These are phyloP conservation scores for Pomacea canaliculata DNA, from an alignment of 2,888 invertebrate genomes.

Conservation along the genomic window DNA sequence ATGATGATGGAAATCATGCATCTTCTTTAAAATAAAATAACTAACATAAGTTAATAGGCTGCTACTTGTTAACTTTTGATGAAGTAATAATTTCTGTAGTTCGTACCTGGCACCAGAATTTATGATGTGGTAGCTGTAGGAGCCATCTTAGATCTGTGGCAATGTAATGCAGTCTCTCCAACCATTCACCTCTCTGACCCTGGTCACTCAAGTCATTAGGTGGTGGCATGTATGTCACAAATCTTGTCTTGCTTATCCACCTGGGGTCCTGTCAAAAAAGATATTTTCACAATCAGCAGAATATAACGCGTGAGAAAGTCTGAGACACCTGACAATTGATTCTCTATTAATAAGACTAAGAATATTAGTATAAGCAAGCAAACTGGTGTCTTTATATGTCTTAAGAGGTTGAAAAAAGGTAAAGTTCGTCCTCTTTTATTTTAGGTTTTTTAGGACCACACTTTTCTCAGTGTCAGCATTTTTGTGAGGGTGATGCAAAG, in stretches of 20 bases:
- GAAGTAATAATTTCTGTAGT: too few relatives aligned
- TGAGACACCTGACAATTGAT: not conserved
- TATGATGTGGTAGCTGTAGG: slow-evolving; percentile 77
- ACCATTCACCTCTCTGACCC: slow-evolving; percentile 77
- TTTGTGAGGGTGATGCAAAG: too few relatives aligned
- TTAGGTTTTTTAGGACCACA: too few relatives aligned
- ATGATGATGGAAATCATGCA: too few relatives aligned
- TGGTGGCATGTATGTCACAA: slow-evolving; percentile 74
- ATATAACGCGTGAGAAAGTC: not conserved
- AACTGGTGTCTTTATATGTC: too few relatives aligned
- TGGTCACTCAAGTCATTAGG: slow-evolving; percentile 49
- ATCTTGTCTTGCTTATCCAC: slow-evolving; percentile 75
- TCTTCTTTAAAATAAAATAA: too few relatives aligned
- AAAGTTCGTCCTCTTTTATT: too few relatives aligned
- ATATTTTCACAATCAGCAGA: not conserved
- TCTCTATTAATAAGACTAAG: too few relatives aligned
- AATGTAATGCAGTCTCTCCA: slow-evolving; percentile 75
- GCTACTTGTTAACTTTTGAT: too few relatives aligned
- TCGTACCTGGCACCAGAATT: slow-evolving; percentile 73
- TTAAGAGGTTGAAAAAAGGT: too few relatives aligned
- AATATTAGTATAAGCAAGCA: not conserved
- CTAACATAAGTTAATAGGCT: too few relatives aligned
- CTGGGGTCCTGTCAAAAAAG: slow-evolving; percentile 72
- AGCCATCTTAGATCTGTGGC: slow-evolving; percentile 80
- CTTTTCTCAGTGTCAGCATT: too few relatives aligned